Evolutionary conservation across 2,888 invertebrate genomes (phyloP).

Genomic region (Hirtodrosophila trivittata): DNA sequence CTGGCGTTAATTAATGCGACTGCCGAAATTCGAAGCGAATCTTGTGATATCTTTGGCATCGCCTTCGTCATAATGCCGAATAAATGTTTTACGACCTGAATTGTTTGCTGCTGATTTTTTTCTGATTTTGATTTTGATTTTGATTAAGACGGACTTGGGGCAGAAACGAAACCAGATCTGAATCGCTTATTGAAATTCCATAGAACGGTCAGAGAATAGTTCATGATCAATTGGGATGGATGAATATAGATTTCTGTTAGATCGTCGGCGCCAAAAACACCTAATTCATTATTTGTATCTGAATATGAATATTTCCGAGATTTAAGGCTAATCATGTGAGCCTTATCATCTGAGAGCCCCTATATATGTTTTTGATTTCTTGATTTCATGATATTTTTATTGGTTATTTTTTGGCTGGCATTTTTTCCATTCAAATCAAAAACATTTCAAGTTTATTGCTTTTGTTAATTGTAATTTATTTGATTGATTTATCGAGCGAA

Average conservation of each 20-base stretch:
- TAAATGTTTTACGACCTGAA: conserved; percentile 69
- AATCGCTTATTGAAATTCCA: conserved; percentile 8
- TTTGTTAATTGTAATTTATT: conserved; percentile 79
- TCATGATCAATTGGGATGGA: conserved; percentile 68
- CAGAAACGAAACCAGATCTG: conserved; percentile 69
- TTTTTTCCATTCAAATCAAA: conserved; percentile 40
- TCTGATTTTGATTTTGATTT: too few relatives aligned
- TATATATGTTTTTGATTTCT: conserved; percentile 23
- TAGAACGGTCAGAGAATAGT: conserved; percentile 16
- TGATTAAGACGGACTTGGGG: conserved; percentile 66
- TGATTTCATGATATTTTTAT: conserved; percentile 22
- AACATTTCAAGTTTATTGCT: conserved; percentile 72
- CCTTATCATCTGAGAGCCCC: too few relatives aligned
- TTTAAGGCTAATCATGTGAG: too few relatives aligned
- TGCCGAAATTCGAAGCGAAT: conserved; percentile 34
- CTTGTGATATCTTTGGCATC: conserved; percentile 54
- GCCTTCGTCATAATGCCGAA: too few relatives aligned
- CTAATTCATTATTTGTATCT: conserved; percentile 73
- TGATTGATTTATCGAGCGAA: conserved; percentile 76
- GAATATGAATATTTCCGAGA: too few relatives aligned
- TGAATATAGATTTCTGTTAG: conserved; percentile 39
- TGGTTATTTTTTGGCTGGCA: conserved; percentile 34
- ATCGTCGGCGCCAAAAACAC: conserved; percentile 66
- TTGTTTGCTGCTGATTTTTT: conserved; percentile 52
- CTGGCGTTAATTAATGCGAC: conserved; percentile 59